Evolutionary conservation across 2,113 vertebrate genomes (phyloP).

Genomic region (Nothoprocta pentlandii): DNA sequence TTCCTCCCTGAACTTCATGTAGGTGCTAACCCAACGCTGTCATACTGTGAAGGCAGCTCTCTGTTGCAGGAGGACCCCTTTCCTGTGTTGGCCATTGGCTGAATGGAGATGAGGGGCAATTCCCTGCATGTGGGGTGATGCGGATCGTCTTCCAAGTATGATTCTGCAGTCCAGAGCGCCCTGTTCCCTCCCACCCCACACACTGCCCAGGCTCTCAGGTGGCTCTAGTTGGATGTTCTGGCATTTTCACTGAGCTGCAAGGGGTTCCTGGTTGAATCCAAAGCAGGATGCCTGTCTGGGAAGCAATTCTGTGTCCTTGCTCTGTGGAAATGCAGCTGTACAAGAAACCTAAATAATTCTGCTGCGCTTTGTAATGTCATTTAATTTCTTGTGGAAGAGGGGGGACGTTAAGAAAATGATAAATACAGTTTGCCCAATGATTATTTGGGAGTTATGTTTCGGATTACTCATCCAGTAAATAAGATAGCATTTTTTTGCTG

Average conservation of each 20-base stretch:
- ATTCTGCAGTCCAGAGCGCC: neutral
- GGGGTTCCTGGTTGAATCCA: neutral
- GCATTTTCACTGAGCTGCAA: neutral
- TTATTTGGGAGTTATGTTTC: neutral
- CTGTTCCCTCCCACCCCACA: neutral
- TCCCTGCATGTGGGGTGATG: neutral
- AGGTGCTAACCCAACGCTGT: neutral
- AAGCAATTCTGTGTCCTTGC: neutral
- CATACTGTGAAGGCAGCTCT: neutral
- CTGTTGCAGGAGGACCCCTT: neutral
- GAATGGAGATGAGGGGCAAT: no score
- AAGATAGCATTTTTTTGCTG: neutral
- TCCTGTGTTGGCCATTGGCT: neutral
- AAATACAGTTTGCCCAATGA: neutral
- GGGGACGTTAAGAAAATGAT: neutral
- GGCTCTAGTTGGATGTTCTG: neutral
- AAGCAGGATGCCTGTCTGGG: neutral
- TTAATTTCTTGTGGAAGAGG: neutral
- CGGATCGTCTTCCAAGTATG: neutral
- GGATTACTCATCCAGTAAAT: neutral
- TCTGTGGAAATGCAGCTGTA: neutral
- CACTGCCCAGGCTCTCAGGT: neutral
- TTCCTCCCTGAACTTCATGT: neutral
- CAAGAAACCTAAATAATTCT: neutral
- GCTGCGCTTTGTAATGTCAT: neutral